Base-by-base conservation (phyloP, 2,113 vertebrate species). In the Pogona vitticeps region DNA sequence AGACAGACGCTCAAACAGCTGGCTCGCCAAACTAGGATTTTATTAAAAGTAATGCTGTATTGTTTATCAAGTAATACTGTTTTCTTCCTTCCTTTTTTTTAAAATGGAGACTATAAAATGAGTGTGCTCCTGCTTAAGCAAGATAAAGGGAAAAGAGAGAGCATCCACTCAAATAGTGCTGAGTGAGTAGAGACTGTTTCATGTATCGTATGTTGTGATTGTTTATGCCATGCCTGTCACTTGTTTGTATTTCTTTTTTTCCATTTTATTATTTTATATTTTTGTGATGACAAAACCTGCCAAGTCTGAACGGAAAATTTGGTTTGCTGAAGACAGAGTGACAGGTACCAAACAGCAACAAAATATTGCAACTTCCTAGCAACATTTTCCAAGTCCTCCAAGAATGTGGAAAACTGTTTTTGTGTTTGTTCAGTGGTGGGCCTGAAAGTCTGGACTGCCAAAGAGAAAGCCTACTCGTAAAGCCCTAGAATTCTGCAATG, bases 41-140 rank as follows among this genome's bases (percentile, higher is more conserved):
- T 95, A 94, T 95, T 95, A 91, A 94, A 94, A 95, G 92, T 93
- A 92, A 89, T 92, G n/a, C n/a, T n/a, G n/a, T n/a, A 92, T 82
- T 95, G 91, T 95, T 95, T 94, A 90, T 82, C 84, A 91, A 94
- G 86, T 85, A 52, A 52, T 52, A 52, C 46, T 52, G 46, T 52
- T 46, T 76, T 92, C 85, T 91, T 91, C 92, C 83, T 90, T 89
- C 31, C 71, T 17, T 18, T 40, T 52, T 3, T 28, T 90, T 94
- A 91, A 92, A 94, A 93, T 93, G 92, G 88, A 1, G n/a, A 80
- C 84, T 86, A 89, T 67, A 91, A 94, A 95, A 76, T 82, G 5
- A 91, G 31, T 89, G 2, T 58, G 77, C 84, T 90, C 94, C 89
- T 89, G 83, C 83, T 83, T 42, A 5, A 89, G 83, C 58, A 90